Percentiles rank a stretch among this genome's conserved stretches.
Conservation (phyloP, 2,113 vertebrate species). For the Oreochromis spilurus region DNA sequence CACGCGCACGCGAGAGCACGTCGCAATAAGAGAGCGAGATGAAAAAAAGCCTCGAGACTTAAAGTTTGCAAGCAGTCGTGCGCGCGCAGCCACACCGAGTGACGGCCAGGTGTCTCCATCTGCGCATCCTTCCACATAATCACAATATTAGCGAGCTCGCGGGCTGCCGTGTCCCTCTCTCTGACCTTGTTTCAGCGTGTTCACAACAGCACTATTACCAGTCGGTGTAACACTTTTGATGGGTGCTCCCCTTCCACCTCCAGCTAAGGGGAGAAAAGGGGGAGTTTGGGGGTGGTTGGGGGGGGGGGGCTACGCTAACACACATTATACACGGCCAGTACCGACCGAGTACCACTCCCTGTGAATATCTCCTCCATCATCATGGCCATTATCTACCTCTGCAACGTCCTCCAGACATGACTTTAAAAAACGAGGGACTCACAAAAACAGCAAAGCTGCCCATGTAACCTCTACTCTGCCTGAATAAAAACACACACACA, state of each 20-base stretch:
- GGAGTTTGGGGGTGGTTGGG: background rate
- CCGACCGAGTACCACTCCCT: slow-evolving; percentile 57
- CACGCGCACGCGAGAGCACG: background rate
- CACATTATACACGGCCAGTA: slow-evolving; percentile 28
- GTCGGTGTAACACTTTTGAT: slow-evolving; percentile 2
- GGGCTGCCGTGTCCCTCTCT: background rate
- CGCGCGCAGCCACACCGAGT: background rate
- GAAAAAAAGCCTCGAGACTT: background rate
- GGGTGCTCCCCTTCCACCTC: background rate
- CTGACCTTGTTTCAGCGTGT: slow-evolving; percentile 35
- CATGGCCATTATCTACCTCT: slow-evolving; percentile 45
- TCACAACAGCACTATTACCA: slow-evolving; percentile 19
- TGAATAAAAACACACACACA: background rate
- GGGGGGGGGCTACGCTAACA: slow-evolving; percentile 1
- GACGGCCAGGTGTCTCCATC: slow-evolving; percentile 16
- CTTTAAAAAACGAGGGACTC: background rate
- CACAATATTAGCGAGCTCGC: background rate
- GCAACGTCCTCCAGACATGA: slow-evolving; percentile 35
- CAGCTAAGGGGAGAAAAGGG: background rate
- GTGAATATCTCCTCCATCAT: slow-evolving; percentile 57
- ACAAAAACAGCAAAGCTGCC: slow-evolving; percentile 4
- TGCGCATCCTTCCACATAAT: background rate
- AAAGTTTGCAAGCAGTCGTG: slow-evolving; percentile 13
- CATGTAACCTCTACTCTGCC: background rate
- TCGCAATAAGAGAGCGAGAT: background rate